Evolutionary conservation across 2,113 vertebrate species (phyloP).

Genomic region (Ammodytes dubius): DNA sequence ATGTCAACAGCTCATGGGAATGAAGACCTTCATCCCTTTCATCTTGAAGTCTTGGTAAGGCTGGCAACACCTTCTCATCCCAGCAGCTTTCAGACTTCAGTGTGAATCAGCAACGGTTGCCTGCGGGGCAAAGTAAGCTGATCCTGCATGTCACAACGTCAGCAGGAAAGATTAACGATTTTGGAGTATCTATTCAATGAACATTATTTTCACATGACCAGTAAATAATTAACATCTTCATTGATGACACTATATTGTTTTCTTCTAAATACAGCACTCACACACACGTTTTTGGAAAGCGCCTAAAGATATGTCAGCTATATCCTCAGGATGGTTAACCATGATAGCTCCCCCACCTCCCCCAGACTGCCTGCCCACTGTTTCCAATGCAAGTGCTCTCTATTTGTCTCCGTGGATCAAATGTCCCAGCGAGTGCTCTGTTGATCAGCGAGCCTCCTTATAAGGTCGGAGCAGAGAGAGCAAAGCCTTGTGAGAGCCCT

Average conservation of each 20-base stretch:
- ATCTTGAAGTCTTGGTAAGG: slow-evolving; percentile 55
- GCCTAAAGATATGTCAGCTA: slow-evolving; percentile 47
- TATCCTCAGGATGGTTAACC: slow-evolving; percentile 60
- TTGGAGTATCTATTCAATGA: background rate
- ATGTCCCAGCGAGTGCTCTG: slow-evolving; percentile 74
- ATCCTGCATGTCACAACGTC: slow-evolving; percentile 39
- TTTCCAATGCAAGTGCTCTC: slow-evolving; percentile 78
- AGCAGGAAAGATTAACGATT: slow-evolving; percentile 4
- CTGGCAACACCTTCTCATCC: slow-evolving; percentile 47
- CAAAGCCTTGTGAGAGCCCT: slow-evolving; percentile 58
- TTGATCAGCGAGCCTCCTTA: slow-evolving; percentile 80
- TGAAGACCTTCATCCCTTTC: slow-evolving; percentile 64
- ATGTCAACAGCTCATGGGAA: slow-evolving; percentile 75
- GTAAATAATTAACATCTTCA: background rate
- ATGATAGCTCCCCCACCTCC: slow-evolving; percentile 48
- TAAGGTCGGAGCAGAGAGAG: slow-evolving; percentile 77
- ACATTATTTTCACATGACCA: background rate
- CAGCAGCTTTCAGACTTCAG: slow-evolving; percentile 39
- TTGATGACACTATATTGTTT: background rate
- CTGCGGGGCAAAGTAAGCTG: slow-evolving; percentile 32
- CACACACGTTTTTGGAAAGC: slow-evolving; percentile 33
- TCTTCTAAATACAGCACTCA: slow-evolving; percentile 19
- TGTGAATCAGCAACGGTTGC: slow-evolving; percentile 60
- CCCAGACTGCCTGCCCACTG: slow-evolving; percentile 56
- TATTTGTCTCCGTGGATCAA: slow-evolving; percentile 82